phyloP scores from a whole-genome alignment of 2,888 invertebrate genomes.

The Bugulina stolonifera region DNA sequence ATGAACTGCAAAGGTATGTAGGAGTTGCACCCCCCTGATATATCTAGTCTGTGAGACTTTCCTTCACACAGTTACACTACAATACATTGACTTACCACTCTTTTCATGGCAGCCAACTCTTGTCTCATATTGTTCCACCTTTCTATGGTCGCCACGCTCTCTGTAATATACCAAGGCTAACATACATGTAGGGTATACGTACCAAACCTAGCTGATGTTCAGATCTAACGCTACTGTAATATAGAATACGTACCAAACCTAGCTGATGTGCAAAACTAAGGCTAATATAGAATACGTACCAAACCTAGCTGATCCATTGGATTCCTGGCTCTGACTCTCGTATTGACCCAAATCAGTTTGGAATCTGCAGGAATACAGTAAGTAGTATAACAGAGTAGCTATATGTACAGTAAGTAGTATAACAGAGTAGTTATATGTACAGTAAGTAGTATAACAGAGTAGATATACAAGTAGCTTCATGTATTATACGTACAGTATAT shows the following conservation, averaged over 20 bases:
- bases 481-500: too few relatives aligned
- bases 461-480: too few relatives aligned
- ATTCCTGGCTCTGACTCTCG: constrained; percentile 1
- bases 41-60: too few relatives aligned
- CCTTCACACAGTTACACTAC: background rate
- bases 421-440: too few relatives aligned
- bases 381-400: too few relatives aligned
- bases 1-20: too few relatives aligned
- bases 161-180: constrained; percentile 9
- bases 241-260: background rate
- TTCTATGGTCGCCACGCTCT: constrained; percentile 9
- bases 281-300: background rate
- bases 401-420: too few relatives aligned
- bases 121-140: constrained; percentile 16
- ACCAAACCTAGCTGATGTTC: too few relatives aligned
- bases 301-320: background rate
- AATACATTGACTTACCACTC: background rate
- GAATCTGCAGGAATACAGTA: background rate
- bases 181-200: too few relatives aligned
- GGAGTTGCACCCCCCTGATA: too few relatives aligned
- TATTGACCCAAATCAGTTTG: constrained; percentile 15
- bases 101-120: constrained; percentile 15
- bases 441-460: too few relatives aligned
- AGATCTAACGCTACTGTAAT: background rate
- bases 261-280: too few relatives aligned